Percentiles rank a stretch among this genome's conserved stretches.
These are phyloP conservation scores for Cottus gobio DNA, from an alignment of 2,113 vertebrate species.

Conservation along the genomic window DNA sequence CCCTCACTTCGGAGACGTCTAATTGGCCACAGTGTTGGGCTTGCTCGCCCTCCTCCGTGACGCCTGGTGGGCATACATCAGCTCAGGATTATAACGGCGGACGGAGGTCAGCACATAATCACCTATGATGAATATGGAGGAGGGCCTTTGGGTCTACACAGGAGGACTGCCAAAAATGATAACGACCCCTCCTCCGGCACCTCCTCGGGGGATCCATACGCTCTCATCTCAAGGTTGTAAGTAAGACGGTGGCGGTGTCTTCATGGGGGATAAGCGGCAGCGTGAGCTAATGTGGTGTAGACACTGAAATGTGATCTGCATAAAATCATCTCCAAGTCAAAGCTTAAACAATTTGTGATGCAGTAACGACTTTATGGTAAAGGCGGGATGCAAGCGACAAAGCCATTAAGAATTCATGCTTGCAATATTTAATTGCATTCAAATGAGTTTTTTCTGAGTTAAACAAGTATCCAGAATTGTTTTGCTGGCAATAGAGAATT, in stretches of 20 bases:
- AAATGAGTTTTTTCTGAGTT: background rate
- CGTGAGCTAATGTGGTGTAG: conserved; percentile 11
- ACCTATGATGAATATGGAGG: conserved; percentile 76
- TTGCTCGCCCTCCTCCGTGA: conserved; percentile 30
- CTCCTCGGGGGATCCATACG: conserved; percentile 28
- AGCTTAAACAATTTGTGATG: background rate
- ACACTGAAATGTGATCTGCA: conserved; percentile 27
- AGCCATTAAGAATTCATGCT: background rate
- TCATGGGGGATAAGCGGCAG: background rate
- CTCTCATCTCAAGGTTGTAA: conserved; percentile 66
- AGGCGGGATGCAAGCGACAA: background rate
- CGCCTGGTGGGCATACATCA: conserved; percentile 57
- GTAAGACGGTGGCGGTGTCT: conserved; percentile 27
- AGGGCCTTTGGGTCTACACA: conserved; percentile 62
- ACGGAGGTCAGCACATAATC: conserved; percentile 71
- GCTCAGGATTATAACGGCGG: conserved; percentile 57
- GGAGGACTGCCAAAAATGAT: conserved; percentile 71
- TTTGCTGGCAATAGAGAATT: background rate
- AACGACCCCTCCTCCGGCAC: conserved; percentile 53
- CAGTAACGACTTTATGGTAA: background rate
- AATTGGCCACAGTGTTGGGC: conserved; percentile 57
- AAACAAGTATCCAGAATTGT: background rate
- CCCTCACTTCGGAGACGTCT: conserved; percentile 56
- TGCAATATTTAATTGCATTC: background rate
- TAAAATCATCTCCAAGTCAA: conserved; percentile 9